These are phyloP conservation scores for Syngnathus floridae DNA, from an alignment of 2,113 vertebrate genomes.

Conservation along the genomic window DNA sequence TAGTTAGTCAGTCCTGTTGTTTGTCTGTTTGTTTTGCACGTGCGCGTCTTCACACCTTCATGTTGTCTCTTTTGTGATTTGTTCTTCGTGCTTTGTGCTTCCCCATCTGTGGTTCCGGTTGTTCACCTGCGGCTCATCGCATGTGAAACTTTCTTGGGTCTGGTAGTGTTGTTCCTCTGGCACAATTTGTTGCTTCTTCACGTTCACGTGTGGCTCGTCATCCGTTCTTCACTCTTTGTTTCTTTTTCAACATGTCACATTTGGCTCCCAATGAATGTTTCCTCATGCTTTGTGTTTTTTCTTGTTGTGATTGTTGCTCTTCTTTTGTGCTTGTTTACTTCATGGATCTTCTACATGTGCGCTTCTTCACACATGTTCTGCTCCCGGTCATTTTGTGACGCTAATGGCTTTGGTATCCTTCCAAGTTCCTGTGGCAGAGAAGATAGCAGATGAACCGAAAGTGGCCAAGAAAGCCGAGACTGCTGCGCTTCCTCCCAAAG, in stretches of 20 bases:
- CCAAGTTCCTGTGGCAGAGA: slow-evolving; percentile 80
- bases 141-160: not conserved
- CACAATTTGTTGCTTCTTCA: not conserved
- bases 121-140: not conserved
- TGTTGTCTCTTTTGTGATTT: not conserved
- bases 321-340: slow-evolving; percentile 23
- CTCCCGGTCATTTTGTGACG: slow-evolving; percentile 10
- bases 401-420: slow-evolving; percentile 54
- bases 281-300: not conserved
- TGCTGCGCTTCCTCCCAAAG: slow-evolving; percentile 46
- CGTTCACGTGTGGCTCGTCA: not conserved
- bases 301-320: not conserved
- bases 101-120: not conserved
- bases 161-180: not conserved
- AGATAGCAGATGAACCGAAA: slow-evolving; percentile 69
- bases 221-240: not conserved
- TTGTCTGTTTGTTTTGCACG: not conserved
- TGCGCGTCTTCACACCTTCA: not conserved
- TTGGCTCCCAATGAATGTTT: not conserved
- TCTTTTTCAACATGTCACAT: not conserved
- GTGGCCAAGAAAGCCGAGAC: slow-evolving; percentile 61
- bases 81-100: not conserved
- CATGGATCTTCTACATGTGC: slow-evolving; percentile 34
- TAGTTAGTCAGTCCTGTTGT: not conserved
- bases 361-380: slow-evolving; percentile 3